Evolutionary conservation across 2,113 vertebrate genomes (phyloP).

Genomic region (Hypocryptadius cinnamomeus): DNA sequence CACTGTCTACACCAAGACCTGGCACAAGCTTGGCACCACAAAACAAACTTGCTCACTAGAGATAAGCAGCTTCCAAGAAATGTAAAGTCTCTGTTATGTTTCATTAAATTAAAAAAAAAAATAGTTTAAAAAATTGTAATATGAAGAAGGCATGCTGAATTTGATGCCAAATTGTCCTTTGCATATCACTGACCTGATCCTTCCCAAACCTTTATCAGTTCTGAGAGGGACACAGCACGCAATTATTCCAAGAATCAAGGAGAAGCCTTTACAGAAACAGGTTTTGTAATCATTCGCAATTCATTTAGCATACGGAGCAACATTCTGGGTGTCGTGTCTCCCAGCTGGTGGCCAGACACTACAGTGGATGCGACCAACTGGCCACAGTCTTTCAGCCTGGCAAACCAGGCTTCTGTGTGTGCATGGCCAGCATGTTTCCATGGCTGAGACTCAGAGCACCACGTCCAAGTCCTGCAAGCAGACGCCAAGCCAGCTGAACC

Average conservation of each 20-base stretch:
- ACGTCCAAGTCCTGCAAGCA: constrained; percentile 6
- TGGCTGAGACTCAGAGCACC: neutral
- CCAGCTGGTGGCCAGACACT: constrained; percentile 53
- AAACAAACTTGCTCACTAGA: neutral
- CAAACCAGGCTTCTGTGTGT: neutral
- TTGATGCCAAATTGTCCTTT: neutral
- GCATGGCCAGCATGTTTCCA: neutral
- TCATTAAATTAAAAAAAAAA: neutral
- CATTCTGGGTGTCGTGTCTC: constrained; percentile 40
- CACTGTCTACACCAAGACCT: neutral
- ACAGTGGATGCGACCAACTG: constrained; percentile 12
- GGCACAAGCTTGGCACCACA: neutral
- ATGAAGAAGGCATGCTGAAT: neutral
- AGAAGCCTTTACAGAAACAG: constrained; percentile 37
- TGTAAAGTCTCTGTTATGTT: neutral
- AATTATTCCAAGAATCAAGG: constrained; percentile 5
- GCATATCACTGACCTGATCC: neutral
- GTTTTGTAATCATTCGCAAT: constrained; percentile 33
- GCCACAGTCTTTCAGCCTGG: constrained; percentile 30
- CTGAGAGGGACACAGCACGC: neutral
- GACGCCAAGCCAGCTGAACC: neutral
- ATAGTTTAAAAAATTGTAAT: neutral
- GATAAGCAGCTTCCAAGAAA: neutral
- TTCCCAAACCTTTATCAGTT: neutral
- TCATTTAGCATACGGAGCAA: constrained; percentile 50